A percentile compares a stretch with the other conserved stretches of the same genome.
Evolutionary conservation across 2,113 vertebrate genomes (phyloP).

Genomic region (Psammodynastes pulverulentus): DNA sequence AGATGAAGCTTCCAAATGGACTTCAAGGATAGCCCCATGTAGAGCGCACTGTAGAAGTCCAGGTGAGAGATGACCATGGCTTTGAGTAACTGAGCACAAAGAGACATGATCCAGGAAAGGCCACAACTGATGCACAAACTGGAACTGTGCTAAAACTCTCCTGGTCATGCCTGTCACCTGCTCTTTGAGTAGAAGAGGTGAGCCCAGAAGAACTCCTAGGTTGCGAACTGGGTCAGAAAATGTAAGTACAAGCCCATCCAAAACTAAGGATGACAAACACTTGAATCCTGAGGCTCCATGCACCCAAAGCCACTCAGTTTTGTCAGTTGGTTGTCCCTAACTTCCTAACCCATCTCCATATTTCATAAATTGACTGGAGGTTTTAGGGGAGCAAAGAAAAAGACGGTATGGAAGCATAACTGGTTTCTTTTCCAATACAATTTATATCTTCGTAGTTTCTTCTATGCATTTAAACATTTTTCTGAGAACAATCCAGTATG

Average conservation of each 20-base stretch:
- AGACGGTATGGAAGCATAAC: background rate
- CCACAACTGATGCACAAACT: background rate
- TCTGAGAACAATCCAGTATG: background rate
- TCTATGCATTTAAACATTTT: background rate
- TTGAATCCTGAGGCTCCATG: background rate
- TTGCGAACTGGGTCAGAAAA: background rate
- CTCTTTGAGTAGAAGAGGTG: background rate
- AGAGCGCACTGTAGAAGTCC: background rate
- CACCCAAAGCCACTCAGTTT: background rate
- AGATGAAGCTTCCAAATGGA: background rate
- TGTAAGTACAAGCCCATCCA: background rate
- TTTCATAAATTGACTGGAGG: background rate
- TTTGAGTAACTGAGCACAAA: background rate
- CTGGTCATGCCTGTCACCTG: background rate
- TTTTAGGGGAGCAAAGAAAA: background rate
- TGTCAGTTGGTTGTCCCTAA: background rate
- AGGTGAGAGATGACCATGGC: background rate
- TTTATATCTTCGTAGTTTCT: background rate
- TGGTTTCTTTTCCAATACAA: background rate
- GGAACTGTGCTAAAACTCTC: background rate
- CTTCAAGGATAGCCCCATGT: background rate
- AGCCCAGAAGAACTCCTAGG: background rate
- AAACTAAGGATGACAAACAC: background rate
- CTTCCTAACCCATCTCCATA: background rate
- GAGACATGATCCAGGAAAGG: background rate